Evolutionary conservation across 2,888 invertebrate species (phyloP).

Genomic region (Embidobia sp.): DNA sequence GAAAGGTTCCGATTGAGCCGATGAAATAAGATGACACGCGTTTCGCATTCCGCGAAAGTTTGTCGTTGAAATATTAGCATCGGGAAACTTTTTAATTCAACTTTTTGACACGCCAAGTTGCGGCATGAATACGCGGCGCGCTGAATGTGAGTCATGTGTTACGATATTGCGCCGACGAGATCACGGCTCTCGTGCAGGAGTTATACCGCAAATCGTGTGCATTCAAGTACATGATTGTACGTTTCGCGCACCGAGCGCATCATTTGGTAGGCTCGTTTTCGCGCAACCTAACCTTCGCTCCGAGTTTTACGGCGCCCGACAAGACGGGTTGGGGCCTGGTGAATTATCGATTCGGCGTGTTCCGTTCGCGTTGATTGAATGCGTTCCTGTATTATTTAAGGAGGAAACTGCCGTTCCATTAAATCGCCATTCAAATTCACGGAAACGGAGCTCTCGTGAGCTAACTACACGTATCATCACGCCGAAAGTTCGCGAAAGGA

Average conservation of each 20-base stretch:
- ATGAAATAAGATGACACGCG: too few species aligned
- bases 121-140: too few species aligned
- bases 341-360: slow-evolving; percentile 11
- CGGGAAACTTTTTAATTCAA: too few species aligned
- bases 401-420: not conserved
- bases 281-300: slow-evolving; percentile 1
- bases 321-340: slow-evolving; percentile 1
- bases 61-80: too few species aligned
- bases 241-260: slow-evolving; percentile 22
- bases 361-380: slow-evolving; percentile 13
- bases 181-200: slow-evolving; percentile 14
- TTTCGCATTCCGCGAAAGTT: too few species aligned
- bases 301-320: not conserved
- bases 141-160: too few species aligned
- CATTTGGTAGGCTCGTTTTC: slow-evolving; percentile 32
- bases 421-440: not conserved
- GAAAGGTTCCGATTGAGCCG: too few species aligned
- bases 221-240: slow-evolving; percentile 27
- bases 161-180: slow-evolving; percentile 13
- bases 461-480: slow-evolving; percentile 2
- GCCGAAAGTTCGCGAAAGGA: slow-evolving; percentile 3
- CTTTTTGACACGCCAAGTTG: too few species aligned
- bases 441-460: not conserved
- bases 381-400: not conserved
- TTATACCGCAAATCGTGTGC: slow-evolving; percentile 21